Percentiles rank a stretch among this genome's conserved stretches.
Evolutionary conservation across 1,140 invertebrate genomes (phyloP).

Genomic region (Linepithema humile): DNA sequence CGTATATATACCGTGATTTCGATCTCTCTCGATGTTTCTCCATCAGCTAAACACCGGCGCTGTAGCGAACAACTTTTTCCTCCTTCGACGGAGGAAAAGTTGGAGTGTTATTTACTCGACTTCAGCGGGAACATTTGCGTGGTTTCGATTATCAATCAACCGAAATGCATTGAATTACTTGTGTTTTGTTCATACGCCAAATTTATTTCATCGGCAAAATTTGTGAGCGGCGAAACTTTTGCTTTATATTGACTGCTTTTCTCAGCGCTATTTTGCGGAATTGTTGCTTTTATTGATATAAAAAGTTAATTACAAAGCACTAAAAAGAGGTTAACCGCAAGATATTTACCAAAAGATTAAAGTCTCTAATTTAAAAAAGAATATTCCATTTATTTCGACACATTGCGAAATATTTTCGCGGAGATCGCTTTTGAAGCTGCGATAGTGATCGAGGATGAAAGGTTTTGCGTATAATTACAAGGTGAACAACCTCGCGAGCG

Average conservation of each 20-base stretch:
- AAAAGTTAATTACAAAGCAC: neutral
- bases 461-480: neutral
- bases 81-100: slow-evolving; percentile 59
- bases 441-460: neutral
- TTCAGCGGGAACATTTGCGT: neutral
- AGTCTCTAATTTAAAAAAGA: too few relatives aligned
- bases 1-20: neutral
- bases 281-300: neutral
- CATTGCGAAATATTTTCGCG: neutral
- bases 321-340: neutral
- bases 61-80: slow-evolving; percentile 11
- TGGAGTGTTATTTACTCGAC: slow-evolving; percentile 61
- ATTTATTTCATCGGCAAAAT: slow-evolving; percentile 47
- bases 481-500: neutral
- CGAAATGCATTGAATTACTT: slow-evolving; percentile 72
- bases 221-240: neutral
- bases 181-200: slow-evolving; percentile 7
- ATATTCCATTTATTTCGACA: neutral
- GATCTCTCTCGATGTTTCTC: neutral
- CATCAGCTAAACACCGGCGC: slow-evolving; percentile 46
- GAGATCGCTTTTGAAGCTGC: neutral
- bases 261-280: neutral
- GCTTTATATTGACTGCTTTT: neutral
- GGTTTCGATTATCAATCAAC: slow-evolving; percentile 66
- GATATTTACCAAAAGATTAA: neutral